Evolutionary conservation across 2,113 vertebrate genomes (phyloP).

Genomic region (Oenanthe oenanthe): DNA sequence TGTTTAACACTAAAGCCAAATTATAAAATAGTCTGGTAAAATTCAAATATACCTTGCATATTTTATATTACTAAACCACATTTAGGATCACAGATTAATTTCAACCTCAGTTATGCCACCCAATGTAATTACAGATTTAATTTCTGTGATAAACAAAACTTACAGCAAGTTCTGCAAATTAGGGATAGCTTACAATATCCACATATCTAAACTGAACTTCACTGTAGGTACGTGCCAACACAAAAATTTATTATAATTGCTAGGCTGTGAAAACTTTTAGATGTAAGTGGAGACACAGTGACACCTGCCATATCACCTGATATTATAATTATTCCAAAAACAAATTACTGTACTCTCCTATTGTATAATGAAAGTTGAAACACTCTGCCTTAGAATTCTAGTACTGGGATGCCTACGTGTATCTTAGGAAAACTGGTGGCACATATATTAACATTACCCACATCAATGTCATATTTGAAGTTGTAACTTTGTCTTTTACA

Average conservation of each 20-base stretch:
- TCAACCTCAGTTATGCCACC: background rate
- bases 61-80: constrained; percentile 11
- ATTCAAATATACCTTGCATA: constrained; percentile 6
- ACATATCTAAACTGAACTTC: background rate
- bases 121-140: background rate
- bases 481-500: background rate
- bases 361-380: background rate
- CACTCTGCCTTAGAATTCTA: background rate
- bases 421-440: background rate
- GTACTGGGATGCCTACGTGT: background rate
- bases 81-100: constrained; percentile 25
- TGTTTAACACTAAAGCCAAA: constrained; percentile 70
- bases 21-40: constrained; percentile 56
- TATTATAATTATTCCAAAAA: background rate
- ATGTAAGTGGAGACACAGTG: background rate
- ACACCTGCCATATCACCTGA: background rate
- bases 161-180: background rate
- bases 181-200: background rate
- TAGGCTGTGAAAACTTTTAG: background rate
- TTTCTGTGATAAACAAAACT: background rate
- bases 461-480: background rate
- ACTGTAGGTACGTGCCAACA: background rate
- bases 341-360: background rate
- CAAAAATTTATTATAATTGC: background rate
- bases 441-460: background rate